Conservation (phyloP, 2,888 invertebrate species). For the Cantharis nigra region DNA sequence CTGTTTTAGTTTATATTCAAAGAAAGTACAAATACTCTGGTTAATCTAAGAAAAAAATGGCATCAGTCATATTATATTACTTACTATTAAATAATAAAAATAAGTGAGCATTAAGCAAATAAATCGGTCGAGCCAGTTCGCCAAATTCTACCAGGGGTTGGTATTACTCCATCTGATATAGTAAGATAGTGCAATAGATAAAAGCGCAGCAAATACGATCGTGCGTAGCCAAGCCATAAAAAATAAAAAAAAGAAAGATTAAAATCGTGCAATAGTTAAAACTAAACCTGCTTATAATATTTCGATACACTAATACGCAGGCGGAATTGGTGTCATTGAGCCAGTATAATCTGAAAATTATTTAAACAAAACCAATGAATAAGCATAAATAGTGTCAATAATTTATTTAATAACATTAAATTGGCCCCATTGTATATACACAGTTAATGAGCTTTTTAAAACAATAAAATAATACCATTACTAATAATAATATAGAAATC, state of each 20-base stretch:
- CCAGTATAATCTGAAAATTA: constrained; percentile 55
- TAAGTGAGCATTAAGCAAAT: constrained; percentile 49
- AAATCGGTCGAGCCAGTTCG: constrained; percentile 54
- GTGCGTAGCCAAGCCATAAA: constrained; percentile 48
- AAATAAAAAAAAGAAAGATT: constrained; percentile 42
- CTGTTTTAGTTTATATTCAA: background rate
- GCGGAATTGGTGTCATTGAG: constrained; percentile 55
- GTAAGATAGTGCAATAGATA: constrained; percentile 39
- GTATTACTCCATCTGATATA: constrained; percentile 47
- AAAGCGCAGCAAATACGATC: constrained; percentile 46
- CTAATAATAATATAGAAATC: constrained; percentile 8
- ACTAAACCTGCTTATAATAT: constrained; percentile 46
- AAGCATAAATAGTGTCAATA: constrained; percentile 40
- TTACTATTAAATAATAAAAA: constrained; percentile 21
- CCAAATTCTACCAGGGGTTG: constrained; percentile 54
- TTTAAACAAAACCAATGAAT: constrained; percentile 38
- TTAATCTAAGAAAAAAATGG: constrained; percentile 1
- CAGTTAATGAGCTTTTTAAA: constrained; percentile 9
- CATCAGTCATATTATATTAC: constrained; percentile 10
- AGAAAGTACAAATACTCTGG: background rate
- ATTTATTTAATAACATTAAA: constrained; percentile 41
- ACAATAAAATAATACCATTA: background rate
- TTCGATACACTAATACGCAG: constrained; percentile 45
- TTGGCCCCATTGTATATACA: constrained; percentile 45
- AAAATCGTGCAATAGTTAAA: constrained; percentile 38